Evolutionary conservation across 1,140 invertebrate genomes (phyloP), one percentile per base, ranked within the genome.

Genomic region (Diachasma alloeum): DNA sequence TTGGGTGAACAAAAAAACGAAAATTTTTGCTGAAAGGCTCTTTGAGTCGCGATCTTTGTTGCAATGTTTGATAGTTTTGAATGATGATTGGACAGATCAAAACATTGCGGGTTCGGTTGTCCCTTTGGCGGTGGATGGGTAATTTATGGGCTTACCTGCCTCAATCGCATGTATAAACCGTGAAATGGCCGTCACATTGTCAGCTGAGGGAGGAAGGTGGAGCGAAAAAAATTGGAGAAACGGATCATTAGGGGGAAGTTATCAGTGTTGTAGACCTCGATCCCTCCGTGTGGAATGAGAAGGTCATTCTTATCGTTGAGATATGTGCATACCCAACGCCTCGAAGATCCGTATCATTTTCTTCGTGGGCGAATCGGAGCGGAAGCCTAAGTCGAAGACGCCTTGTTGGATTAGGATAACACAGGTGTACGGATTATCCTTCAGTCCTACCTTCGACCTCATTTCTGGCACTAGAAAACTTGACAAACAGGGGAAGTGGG

Each of bases 161-260:
- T 19, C 22, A 31, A 59, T 63, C 24, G 11, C 2, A 10, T 0
- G 59, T 13, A 63, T 31, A 26, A 26, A 26, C 59, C 15, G 59
- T 39, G 0, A 71, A 44, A 44, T 69, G 11, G 31, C 53, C 59
- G 22, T 26, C 8, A 63, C 19, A 63, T 26, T 11, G 48, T 53
- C 48, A 15, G 0, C n/a, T n/a, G n/a, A n/a, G n/a, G n/a, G n/a
- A n/a, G 17, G 39, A 31, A 31, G 31, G 6, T 31, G 31, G 31
- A 31, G 31, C 31, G 31, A 31, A 31, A 31, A 31, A 31, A 31
- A 31, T 31, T 31, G 31, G 31, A 31, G 31, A 31, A 31, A 31
- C 2, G 79, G 81, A 83, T 86, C 78, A 86, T 87, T 87, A 87
- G 80, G 37, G 74, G 37, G 56, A 74, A 80, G 78, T 86, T 84